Conservation (phyloP, 2,113 vertebrate species). For the Nibea albiflora region DNA sequence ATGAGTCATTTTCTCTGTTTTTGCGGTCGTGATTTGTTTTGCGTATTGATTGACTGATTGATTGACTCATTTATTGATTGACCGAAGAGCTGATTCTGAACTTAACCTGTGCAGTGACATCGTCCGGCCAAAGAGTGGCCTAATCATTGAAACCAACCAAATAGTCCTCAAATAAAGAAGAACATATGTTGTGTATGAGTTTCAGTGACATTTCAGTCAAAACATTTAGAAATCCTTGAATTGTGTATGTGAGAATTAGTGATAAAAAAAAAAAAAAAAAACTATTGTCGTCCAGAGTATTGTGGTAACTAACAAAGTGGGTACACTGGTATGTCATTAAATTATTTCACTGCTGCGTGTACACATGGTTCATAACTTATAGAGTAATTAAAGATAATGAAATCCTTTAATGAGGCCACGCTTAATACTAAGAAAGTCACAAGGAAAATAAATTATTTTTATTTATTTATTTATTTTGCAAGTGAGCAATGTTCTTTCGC, state of each 20-base stretch:
- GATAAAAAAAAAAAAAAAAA: background rate
- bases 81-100: background rate
- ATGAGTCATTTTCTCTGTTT: background rate
- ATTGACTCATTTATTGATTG: background rate
- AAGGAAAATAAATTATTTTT: background rate
- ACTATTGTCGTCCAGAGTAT: background rate
- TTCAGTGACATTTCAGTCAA: background rate
- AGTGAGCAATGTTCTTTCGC: background rate
- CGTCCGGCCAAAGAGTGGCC: constrained; percentile 12
- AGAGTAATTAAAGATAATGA: background rate
- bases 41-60: background rate
- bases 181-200: background rate
- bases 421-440: background rate
- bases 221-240: background rate
- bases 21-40: background rate
- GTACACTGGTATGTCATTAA: background rate
- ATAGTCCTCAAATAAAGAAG: background rate
- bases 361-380: no score
- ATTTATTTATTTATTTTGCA: background rate
- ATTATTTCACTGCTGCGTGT: background rate
- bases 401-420: background rate
- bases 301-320: background rate
- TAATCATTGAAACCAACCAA: background rate
- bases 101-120: background rate
- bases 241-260: background rate